Base-by-base conservation (phyloP, 92 coral and sea anemone genomes). In the Epizoanthus scotinus region DNA sequence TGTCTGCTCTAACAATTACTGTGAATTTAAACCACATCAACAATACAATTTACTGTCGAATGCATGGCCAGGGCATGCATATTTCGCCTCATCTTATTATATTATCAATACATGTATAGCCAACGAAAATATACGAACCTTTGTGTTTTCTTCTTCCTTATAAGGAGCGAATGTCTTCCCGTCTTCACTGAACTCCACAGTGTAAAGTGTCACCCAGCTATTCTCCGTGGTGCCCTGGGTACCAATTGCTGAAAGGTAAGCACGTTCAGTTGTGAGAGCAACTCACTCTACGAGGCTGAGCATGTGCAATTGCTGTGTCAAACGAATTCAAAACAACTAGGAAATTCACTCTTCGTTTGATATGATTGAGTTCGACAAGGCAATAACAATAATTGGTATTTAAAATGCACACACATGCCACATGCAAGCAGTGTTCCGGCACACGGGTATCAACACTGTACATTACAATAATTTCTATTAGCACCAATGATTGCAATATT, bases 151-250 rank as follows among this genome's bases (percentile, higher is more conserved):
- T 40, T 78, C 87, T 60, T 88, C 88, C n/a, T 86, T 79, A 75
- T 93, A 93, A 13, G 92, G 90, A 31, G 80, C 25, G 91, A 91
- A 90, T 42, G 84, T 36, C 62, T 86, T 82, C 15, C 98, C 94
- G 14, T 93, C 91, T 79, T 90, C 85, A 61, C 92, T 90, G 89
- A 87, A 86, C 52, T 85, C 87, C 20, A 93, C 63, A 0, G 85
- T 77, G 79, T 88, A 93, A 20, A 88, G 73, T 21, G 92, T 89
- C 19, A 93, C 94, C 94, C 94, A 93, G 79, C 88, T 93, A 78
- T 93, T 93, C 63, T 70, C 61, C 70, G 74, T 82, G 3, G 83
- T 88, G 21, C 98, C 98, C 78, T 88, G 91, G 17, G 98, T 93
- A 8, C 91, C 98, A 47, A 93, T 77, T 71, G 94, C 98, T 93